phyloP scores from a whole-genome alignment of 2,113 vertebrate species.

The Oncorhynchus keta region DNA sequence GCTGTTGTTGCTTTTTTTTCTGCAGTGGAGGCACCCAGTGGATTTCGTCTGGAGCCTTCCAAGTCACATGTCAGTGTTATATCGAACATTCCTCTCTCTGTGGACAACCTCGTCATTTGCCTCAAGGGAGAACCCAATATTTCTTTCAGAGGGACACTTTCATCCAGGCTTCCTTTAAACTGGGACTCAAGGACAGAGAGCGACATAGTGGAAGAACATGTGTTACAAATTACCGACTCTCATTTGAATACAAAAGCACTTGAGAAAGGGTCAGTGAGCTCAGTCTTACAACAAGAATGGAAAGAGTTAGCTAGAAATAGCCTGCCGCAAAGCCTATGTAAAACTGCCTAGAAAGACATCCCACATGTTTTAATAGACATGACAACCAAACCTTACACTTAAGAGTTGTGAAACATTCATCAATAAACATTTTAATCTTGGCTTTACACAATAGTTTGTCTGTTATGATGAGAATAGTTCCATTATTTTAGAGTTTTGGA shows the following conservation, averaged over 20 bases:
- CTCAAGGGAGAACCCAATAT: slow-evolving; percentile 67
- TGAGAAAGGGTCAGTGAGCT: slow-evolving; percentile 43
- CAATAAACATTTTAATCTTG: too few relatives aligned
- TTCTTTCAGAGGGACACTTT: slow-evolving; percentile 66
- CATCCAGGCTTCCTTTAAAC: slow-evolving; percentile 66
- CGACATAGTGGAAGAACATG: slow-evolving; percentile 62
- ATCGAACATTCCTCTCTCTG: slow-evolving; percentile 53
- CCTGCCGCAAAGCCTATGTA: slow-evolving; percentile 44
- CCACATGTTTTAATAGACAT: slow-evolving; percentile 54
- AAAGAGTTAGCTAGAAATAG: slow-evolving; percentile 58
- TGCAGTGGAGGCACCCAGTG: slow-evolving; percentile 62
- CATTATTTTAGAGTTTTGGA: not conserved
- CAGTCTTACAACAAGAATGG: slow-evolving; percentile 59
- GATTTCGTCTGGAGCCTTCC: slow-evolving; percentile 68
- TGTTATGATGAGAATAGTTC: not conserved
- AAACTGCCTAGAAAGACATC: slow-evolving; percentile 47
- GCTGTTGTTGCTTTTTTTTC: slow-evolving; percentile 58
- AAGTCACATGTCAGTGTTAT: slow-evolving; percentile 62
- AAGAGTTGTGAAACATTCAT: not conserved
- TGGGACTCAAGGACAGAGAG: slow-evolving; percentile 54
- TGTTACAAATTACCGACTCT: slow-evolving; percentile 68
- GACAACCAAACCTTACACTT: slow-evolving; percentile 27
- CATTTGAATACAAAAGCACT: slow-evolving; percentile 77
- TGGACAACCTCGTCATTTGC: slow-evolving; percentile 64
- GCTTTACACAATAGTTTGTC: too few relatives aligned